Conservation (phyloP, 2,113 vertebrate genomes). For the Solea solea region DNA sequence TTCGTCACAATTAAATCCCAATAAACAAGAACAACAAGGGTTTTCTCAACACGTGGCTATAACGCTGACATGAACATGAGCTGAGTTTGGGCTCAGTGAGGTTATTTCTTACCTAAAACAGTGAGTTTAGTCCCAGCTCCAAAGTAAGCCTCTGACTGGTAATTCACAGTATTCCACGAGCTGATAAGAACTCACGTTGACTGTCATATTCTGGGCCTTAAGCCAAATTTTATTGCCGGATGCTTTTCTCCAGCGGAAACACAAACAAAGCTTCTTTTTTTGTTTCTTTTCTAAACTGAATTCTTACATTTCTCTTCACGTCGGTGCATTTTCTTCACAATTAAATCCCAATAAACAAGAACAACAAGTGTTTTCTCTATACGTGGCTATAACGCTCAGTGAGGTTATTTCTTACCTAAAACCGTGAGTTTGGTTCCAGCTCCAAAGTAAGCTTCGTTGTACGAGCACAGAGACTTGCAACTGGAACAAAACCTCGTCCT, state of each 20-base stretch:
- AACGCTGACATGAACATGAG: too few species aligned
- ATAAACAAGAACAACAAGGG: too few species aligned
- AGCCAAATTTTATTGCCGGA: neutral
- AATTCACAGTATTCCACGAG: slow-evolving; percentile 35
- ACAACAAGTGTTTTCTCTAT: too few species aligned
- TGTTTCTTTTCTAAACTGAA: neutral
- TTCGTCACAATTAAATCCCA: too few species aligned
- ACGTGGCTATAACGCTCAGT: neutral
- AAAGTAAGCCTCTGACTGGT: slow-evolving; percentile 54
- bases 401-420: slow-evolving; percentile 68
- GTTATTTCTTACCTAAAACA: slow-evolving; percentile 76
- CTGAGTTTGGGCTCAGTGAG: too few species aligned
- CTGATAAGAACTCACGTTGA: neutral
- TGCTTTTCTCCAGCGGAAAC: neutral
- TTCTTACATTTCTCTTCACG: neutral
- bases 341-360: too few species aligned
- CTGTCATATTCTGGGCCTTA: neutral
- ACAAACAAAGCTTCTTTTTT: neutral
- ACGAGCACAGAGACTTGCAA: slow-evolving; percentile 62
- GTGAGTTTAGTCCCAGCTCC: slow-evolving; percentile 77
- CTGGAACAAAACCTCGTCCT: slow-evolving; percentile 53
- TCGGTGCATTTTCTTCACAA: too few species aligned
- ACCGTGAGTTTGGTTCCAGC: slow-evolving; percentile 75
- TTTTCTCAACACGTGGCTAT: too few species aligned
- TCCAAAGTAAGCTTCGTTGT: slow-evolving; percentile 62